These are phyloP conservation scores for Nyleta sp. DNA, from an alignment of 2,888 invertebrate genomes.

Conservation along the genomic window DNA sequence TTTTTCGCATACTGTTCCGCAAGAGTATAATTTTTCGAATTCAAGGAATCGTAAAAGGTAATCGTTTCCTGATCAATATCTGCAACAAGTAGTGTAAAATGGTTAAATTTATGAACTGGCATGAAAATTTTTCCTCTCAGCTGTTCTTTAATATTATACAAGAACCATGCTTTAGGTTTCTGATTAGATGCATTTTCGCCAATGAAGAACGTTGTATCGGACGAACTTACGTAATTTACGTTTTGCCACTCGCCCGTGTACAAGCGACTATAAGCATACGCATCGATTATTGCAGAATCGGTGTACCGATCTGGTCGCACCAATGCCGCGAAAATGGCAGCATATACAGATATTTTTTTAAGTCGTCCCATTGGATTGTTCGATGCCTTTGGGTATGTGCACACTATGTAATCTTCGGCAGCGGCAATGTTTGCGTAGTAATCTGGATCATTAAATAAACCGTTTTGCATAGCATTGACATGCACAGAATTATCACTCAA, in stretches of 20 bases:
- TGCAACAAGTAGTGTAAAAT: slow-evolving; percentile 19
- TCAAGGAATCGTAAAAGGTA: slow-evolving; percentile 14
- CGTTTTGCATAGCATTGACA: neutral
- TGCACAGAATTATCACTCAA: neutral
- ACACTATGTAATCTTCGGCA: neutral
- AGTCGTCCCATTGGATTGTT: neutral
- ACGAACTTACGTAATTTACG: neutral
- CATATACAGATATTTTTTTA: neutral
- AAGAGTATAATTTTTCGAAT: neutral
- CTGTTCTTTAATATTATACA: slow-evolving; percentile 9
- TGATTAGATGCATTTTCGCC: neutral
- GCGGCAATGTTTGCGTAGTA: neutral
- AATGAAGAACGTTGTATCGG: neutral
- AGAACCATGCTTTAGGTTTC: slow-evolving; percentile 8
- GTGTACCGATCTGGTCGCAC: neutral
- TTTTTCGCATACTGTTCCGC: neutral
- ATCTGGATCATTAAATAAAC: slow-evolving; percentile 13
- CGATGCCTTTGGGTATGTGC: neutral
- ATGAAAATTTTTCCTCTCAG: slow-evolving; percentile 32
- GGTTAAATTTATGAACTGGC: slow-evolving; percentile 2
- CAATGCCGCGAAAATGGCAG: neutral
- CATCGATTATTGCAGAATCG: neutral
- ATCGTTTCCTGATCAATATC: slow-evolving; percentile 10
- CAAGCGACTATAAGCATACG: neutral
- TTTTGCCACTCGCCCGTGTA: neutral